phyloP scores from a whole-genome alignment of 2,113 vertebrate species.

The Cheirogaleus medius region DNA sequence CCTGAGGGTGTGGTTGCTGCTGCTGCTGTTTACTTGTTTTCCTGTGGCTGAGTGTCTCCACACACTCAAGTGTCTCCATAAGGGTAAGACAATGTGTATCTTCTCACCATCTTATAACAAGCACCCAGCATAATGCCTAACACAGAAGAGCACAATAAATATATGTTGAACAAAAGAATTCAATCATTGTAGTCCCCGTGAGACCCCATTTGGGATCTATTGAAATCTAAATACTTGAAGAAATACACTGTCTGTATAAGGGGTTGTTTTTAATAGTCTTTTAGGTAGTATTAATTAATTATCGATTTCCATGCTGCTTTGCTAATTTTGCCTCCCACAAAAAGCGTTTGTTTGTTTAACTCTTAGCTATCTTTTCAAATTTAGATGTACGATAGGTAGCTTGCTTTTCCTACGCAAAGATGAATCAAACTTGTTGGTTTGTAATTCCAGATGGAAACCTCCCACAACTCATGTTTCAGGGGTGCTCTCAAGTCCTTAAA shows the following conservation, averaged over 20 bases:
- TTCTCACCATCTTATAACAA: neutral
- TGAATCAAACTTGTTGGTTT: conserved; percentile 2
- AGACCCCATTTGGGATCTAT: neutral
- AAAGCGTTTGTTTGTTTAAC: neutral
- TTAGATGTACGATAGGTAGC: neutral
- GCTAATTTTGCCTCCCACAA: neutral
- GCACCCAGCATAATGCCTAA: neutral
- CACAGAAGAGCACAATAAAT: neutral
- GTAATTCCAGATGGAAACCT: neutral
- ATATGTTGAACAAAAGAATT: neutral
- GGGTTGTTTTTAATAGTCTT: neutral
- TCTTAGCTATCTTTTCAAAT: neutral
- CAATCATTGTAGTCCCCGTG: neutral
- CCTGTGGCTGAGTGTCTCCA: neutral
- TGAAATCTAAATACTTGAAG: neutral
- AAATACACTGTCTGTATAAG: neutral
- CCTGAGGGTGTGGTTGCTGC: neutral
- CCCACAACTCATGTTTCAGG: neutral
- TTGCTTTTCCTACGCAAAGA: conserved; percentile 1
- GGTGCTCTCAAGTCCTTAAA: neutral
- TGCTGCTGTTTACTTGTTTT: neutral
- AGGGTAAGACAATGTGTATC: neutral
- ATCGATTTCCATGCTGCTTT: neutral
- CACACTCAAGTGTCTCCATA: neutral
- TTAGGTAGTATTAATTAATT: neutral